Evolutionary conservation across 92 coral and sea anemone genomes (phyloP), one percentile per base, ranked within the genome.

Genomic region (Galaxea fascicularis): DNA sequence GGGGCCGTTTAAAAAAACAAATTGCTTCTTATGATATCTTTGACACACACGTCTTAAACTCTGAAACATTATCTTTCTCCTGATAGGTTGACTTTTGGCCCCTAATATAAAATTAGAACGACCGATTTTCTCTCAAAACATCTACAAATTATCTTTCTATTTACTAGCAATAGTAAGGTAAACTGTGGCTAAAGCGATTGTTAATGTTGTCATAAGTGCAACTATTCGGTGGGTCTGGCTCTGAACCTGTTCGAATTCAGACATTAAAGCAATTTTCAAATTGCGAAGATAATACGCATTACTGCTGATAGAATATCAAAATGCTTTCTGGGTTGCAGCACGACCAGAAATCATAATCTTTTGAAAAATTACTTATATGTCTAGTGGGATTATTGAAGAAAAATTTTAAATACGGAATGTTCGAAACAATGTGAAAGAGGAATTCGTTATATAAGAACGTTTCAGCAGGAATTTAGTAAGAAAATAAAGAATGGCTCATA

Each of bases 1-100:
- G 56, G 25, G 86, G 46, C 54, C 86, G 77, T 82, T 70, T 82
- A 80, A 70, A 56, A 58, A 82, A 82, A 60, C 24, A 78, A 82
- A 82, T 70, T 82, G 56, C 70, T 78, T 59, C 78, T 82, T 69
- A 54, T 82, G 86, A 82, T 82, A 82, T 82, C 86, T 82, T 27
- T 82, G 65, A 82, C 86, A 56, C 15, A 57, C 86, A 82, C 56
- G 71, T 70, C 78, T 58, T 65, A 26, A 41, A 58, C 24, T 58
- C 25, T 46, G 86, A 35, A 82, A 82, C 31, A 57, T 54, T 35
- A 82, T 82, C 77, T 82, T 45, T 58, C 16, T 26, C 26, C 58
- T 71, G 78, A 82, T 70, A 54, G 78, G 69, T 56, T 59, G 77
- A 82, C 86, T 82, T 57, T 70, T 54, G 68, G 58, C 78, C 86